These are phyloP conservation scores for Microcebus jonahi DNA, from an alignment of 2,113 vertebrate species.

Conservation along the genomic window DNA sequence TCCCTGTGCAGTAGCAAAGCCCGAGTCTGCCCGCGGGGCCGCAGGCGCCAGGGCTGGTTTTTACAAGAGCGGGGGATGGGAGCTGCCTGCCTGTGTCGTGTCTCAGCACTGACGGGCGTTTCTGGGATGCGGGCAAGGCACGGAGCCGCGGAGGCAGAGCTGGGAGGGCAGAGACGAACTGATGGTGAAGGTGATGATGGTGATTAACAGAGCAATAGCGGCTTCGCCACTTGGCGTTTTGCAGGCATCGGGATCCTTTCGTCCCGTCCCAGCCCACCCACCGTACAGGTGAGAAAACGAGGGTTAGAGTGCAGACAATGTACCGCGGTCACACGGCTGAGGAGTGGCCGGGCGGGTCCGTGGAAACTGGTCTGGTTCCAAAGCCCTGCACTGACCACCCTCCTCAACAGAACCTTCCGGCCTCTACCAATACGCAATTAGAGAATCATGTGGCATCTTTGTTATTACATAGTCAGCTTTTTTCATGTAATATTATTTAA, in stretches of 20 bases:
- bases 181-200: too few species aligned
- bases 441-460: background rate
- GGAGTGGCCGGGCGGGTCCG: background rate
- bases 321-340: background rate
- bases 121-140: background rate
- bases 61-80: background rate
- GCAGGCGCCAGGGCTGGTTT: background rate
- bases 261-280: background rate
- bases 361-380: background rate
- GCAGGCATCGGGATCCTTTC: background rate
- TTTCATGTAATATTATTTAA: background rate
- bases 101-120: background rate
- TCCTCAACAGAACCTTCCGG: background rate
- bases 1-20: background rate
- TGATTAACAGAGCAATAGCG: background rate
- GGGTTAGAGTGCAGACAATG: background rate
- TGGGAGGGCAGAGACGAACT: background rate
- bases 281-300: background rate
- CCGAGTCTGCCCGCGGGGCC: background rate
- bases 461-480: background rate
- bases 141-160: background rate
- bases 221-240: too few species aligned
- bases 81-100: background rate
- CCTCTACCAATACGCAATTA: background rate
- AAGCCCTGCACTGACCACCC: background rate